phyloP scores from a whole-genome alignment of 2,888 invertebrate species.

The Podotricha telesiphe region DNA sequence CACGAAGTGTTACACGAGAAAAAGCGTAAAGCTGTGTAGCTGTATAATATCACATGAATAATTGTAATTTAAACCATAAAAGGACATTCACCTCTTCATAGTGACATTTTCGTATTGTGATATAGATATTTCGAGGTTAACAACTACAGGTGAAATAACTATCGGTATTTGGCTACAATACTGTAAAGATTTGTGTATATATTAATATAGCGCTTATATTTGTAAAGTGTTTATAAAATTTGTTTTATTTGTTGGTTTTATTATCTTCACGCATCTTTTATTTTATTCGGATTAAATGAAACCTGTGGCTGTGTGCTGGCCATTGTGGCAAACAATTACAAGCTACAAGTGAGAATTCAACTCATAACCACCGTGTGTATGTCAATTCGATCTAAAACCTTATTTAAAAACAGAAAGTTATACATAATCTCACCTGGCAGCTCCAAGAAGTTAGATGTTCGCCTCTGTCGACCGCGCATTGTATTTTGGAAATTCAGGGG shows the following conservation, averaged over 20 bases:
- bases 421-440: conserved; percentile 86
- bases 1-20: too few species aligned
- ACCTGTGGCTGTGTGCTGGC: too few species aligned
- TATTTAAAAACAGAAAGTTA: background rate
- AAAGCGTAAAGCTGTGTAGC: too few species aligned
- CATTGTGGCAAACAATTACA: too few species aligned
- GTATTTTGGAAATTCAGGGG: conserved; percentile 91
- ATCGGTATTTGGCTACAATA: background rate
- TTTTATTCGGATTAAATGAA: too few species aligned
- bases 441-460: conserved; percentile 94
- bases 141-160: background rate
- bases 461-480: conserved; percentile 89
- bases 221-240: too few species aligned
- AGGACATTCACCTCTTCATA: conserved; percentile 11
- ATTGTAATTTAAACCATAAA: background rate
- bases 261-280: too few species aligned
- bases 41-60: background rate
- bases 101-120: background rate
- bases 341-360: too few species aligned
- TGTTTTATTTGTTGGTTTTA: too few species aligned
- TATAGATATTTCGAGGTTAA: conserved; percentile 1
- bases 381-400: background rate
- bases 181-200: background rate
- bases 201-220: background rate
- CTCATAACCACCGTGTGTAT: too few species aligned